Evolutionary conservation across 2,888 invertebrate genomes (phyloP), one percentile per base, ranked within the genome.

Genomic region (Polydrusus pterygomalis): DNA sequence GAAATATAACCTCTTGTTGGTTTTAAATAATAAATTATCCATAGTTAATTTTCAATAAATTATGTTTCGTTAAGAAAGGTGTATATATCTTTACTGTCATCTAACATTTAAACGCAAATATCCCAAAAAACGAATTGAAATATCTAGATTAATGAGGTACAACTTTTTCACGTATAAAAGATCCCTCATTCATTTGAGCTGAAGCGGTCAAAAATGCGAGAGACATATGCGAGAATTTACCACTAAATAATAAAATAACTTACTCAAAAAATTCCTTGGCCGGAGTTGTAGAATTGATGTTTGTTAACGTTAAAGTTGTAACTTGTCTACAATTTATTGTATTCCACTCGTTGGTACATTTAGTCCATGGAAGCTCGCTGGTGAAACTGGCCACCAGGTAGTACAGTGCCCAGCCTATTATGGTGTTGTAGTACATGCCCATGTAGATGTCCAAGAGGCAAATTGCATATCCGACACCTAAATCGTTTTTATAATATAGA

Each of bases 391-490:
- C 94, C 82, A 96, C 91, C 80, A 96, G 90, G 88, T 96, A 97
- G 89, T 96, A 97, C 69, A 97, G 94, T 56, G 97, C 97, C 96
- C 97, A 97, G 60, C 97, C 96, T 84, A 98, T 97, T 87, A 98
- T 96, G 63, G 97, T 97, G 89, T 98, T 98, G 90, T 98, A 98
- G 89, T 97, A 97, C 94, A 97, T 97, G 82, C 96, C 96, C 93
- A 95, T 94, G 90, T 97, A 98, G 86, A 97, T 92, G 88, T 97
- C 97, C 83, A 98, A 96, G 86, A 98, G 91, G 87, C 97, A 97
- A 86, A 98, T 98, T 10, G 97, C 97, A 89, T 97, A 97, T 69
- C 98, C 98, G 68, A 98, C 94, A 80, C 98, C 97, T 97, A 40
- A 40, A 54, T 6, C 2, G n/a, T 20, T 10, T 10, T 51, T 20